Conservation (phyloP, 2,113 vertebrate species). For the Channa maculata region DNA sequence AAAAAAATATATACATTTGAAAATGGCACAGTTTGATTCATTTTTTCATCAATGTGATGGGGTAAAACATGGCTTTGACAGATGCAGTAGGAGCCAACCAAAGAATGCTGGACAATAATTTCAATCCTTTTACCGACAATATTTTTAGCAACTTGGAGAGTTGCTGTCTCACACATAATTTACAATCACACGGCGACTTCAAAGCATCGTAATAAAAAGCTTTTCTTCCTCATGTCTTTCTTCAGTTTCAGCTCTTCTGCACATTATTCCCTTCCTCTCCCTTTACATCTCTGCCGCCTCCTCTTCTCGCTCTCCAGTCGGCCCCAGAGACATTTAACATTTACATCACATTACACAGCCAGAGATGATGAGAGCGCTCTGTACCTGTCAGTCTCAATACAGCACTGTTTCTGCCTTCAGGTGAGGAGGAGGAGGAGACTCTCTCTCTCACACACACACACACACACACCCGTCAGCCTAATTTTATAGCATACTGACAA, state of each 20-base stretch:
- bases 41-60: too few species aligned
- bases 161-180: too few species aligned
- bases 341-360: slow-evolving; percentile 58
- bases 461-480: slow-evolving; percentile 13
- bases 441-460: slow-evolving; percentile 9
- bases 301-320: background rate
- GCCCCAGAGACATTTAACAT: slow-evolving; percentile 49
- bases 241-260: background rate
- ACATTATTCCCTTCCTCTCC: background rate
- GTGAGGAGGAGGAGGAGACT: slow-evolving; percentile 46
- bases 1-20: too few species aligned
- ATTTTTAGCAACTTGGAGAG: too few species aligned
- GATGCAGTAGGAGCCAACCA: too few species aligned
- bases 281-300: background rate
- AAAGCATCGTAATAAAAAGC: background rate
- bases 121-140: too few species aligned
- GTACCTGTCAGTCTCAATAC: slow-evolving; percentile 57
- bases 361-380: slow-evolving; percentile 58
- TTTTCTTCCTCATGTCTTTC: background rate
- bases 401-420: slow-evolving; percentile 29
- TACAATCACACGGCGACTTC: too few species aligned
- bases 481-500: slow-evolving; percentile 9
- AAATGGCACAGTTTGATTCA: too few species aligned
- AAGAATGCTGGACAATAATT: too few species aligned
- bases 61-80: too few species aligned